Base-by-base conservation (phyloP, 2,113 vertebrate genomes). In the Rhipidura dahli region DNA sequence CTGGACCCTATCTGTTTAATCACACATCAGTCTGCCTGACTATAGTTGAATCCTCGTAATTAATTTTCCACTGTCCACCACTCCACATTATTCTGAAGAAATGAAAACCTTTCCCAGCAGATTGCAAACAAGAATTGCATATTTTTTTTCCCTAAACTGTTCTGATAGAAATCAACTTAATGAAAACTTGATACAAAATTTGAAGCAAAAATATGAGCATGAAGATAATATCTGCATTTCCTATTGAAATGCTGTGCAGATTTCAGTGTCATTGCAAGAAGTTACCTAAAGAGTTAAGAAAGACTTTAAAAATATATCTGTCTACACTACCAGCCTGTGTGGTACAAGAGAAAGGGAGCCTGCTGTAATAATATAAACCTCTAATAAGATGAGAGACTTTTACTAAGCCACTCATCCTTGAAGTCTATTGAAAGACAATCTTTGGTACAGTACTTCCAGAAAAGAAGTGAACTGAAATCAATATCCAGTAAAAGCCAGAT, bases 381-480 rank as follows among this genome's bases (percentile, higher is more conserved):
- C 61, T 95, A 94, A 94, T 93, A 93, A 72, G 66, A 91, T 64
- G 78, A 95, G 89, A 77, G 72, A 94, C 77, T 93, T 95, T 83
- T 57, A 49, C 84, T 95, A 93, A 95, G 77, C 73, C 49, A 75
- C 77, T 93, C 81, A 82, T 82, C 61, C 81, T 89, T 89, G 69
- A 65, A 95, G 69, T 49, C 87, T 87, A 79, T 87, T 94, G 87
- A 89, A 93, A 95, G 73, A 93, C 87, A 95, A 87, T 94, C 94
- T 96, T 93, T 65, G 65, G 81, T 96, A 96, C 81, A 82, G 73
- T 79, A 87, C 49, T 87, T 89, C 57, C 81, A 91, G 78, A 94
- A 93, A 79, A 84, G 53, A 57, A 69, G 81, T 87, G 81, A 96
- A 96, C 57, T 87, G 89, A 96, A 97, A 95, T 94, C 91, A 65